Percentiles rank a stretch among this genome's conserved stretches.
Evolutionary conservation across 2,797 vertebrate species (phyloP).

Genomic region (Danionella dracula): DNA sequence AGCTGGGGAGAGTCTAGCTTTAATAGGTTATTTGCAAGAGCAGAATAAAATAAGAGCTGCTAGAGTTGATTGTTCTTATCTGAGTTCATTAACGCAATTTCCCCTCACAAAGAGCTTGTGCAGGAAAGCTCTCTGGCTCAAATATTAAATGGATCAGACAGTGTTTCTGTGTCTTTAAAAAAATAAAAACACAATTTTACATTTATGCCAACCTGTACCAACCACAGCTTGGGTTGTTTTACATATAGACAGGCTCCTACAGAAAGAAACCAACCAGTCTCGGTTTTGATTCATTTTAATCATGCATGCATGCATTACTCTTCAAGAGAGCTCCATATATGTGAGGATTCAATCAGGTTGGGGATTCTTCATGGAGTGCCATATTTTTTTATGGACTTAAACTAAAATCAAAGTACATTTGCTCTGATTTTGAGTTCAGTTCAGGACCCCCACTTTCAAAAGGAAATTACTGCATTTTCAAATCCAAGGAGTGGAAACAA

Average conservation of each 20-base stretch:
- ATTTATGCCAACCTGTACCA: background rate
- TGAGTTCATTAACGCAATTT: constrained; percentile 51
- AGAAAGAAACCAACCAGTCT: background rate
- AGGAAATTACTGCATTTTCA: too few species aligned
- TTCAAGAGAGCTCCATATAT: background rate
- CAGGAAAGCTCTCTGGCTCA: constrained; percentile 40
- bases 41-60: constrained; percentile 10
- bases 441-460: too few species aligned
- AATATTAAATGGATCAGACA: constrained; percentile 37
- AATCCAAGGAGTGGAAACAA: too few species aligned
- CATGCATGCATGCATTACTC: background rate
- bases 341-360: background rate
- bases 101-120: constrained; percentile 39
- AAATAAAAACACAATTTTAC: background rate
- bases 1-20: constrained; percentile 41
- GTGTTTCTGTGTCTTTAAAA: background rate
- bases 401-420: too few species aligned
- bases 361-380: constrained; percentile 7
- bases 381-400: background rate
- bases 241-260: constrained; percentile 19
- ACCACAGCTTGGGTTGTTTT: background rate
- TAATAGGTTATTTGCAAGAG: constrained; percentile 51
- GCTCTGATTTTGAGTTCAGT: too few species aligned
- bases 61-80: constrained; percentile 45
- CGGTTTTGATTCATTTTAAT: background rate